phyloP scores from a whole-genome alignment of 2,113 vertebrate species.

The Eupsittula cactorum region DNA sequence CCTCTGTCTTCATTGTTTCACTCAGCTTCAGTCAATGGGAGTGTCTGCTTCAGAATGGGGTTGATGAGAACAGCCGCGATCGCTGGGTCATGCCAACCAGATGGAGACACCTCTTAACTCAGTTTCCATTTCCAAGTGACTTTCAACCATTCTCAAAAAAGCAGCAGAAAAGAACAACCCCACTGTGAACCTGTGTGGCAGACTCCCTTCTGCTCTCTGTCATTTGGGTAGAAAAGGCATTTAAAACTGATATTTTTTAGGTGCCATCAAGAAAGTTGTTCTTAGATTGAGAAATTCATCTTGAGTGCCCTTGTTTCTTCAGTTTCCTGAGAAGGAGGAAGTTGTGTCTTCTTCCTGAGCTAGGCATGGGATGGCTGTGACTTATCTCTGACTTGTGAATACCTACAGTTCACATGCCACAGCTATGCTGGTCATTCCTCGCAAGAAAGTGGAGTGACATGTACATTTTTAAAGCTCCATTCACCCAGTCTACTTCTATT shows the following conservation, averaged over 20 bases:
- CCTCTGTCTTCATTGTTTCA: neutral
- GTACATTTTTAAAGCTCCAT: neutral
- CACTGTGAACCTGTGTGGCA: rapidly evolving
- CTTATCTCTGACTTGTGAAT: neutral
- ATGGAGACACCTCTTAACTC: neutral
- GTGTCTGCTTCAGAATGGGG: neutral
- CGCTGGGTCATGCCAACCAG: neutral
- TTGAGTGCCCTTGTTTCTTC: neutral
- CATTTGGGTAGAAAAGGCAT: neutral
- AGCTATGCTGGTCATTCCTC: neutral
- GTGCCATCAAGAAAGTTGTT: neutral
- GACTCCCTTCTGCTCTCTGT: neutral
- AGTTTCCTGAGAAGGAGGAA: neutral
- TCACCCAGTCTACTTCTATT: neutral
- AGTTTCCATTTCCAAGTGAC: neutral
- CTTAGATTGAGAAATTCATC: neutral
- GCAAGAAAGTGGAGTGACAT: neutral
- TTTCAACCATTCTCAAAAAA: neutral
- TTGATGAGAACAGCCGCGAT: neutral
- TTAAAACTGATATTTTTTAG: neutral
- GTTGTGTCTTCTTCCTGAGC: neutral
- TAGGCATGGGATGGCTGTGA: no score
- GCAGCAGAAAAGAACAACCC: neutral
- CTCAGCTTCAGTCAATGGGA: neutral
- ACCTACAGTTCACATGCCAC: neutral